Evolutionary conservation across 2,113 vertebrate species (phyloP), one percentile per base, ranked within the genome.

Genomic region (Hydropotes inermis): DNA sequence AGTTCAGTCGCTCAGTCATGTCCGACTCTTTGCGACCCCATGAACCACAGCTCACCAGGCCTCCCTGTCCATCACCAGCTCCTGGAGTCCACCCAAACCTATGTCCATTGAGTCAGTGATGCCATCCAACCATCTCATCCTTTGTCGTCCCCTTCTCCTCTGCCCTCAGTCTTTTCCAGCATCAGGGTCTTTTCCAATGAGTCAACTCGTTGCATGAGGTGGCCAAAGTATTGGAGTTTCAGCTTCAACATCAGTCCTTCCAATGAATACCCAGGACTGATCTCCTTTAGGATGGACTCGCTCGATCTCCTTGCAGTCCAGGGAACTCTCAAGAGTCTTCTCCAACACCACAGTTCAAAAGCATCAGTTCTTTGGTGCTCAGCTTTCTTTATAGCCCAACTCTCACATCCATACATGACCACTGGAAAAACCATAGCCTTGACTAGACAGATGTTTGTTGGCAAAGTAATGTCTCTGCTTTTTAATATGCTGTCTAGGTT

Each of bases 1-100:
- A 52, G 52, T 64, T 67, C 16, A 70, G n/a, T 39, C 2, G 0
- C n/a, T 70, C 5, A 70, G 67, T 70, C 0, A 0, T 11, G n/a
- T 36, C 67, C 2, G 0, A 39, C 67, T 70, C 10, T 70, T 39
- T 39, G 19, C 2, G 2, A 70, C n/a, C 10, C 67, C 10, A 70
- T 23, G 5, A 39, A 70, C 10, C n/a, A 1, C n/a, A 70, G 67
- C 19, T 12, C 1, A 0, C 10, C n/a, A 39, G 67, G 67, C 67
- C 67, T 70, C n/a, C n/a, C 5, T 70, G 10, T 70, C 67, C 21
- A 70, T 23, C 67, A 39, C 19, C 67, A 70, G 6, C 19, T 23
- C n/a, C 67, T 0, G 9, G 67, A 70, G 19, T 23, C 19, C 0
- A 39, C 10, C 19, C 67, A 70, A 39, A 39, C 0, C 10, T 21